Evolutionary conservation across 2,888 invertebrate genomes (phyloP).

Genomic region (Rambutsinella grinnellia): DNA sequence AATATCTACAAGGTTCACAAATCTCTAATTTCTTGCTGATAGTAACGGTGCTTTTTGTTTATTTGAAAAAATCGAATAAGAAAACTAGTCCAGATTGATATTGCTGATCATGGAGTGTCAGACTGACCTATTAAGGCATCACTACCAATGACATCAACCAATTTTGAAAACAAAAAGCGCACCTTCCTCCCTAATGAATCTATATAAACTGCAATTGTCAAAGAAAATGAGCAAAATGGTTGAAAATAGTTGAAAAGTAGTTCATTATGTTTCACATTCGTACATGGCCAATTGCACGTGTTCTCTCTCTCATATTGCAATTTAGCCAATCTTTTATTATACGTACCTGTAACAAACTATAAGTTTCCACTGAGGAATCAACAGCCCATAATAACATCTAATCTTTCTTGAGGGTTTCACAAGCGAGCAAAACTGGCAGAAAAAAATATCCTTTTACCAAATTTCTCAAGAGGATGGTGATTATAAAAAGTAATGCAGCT

Average conservation of each 20-base stretch:
- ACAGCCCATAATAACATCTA: not conserved
- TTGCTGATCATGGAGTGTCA: too few relatives aligned
- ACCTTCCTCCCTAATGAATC: too few relatives aligned
- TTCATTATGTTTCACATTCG: conserved; percentile 36
- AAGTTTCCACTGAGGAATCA: too few relatives aligned
- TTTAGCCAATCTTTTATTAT: not conserved
- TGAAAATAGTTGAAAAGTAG: conserved; percentile 26
- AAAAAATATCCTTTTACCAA: not conserved
- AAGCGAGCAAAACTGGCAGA: not conserved
- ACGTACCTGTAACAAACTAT: too few relatives aligned
- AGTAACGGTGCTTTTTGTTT: too few relatives aligned
- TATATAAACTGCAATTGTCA: not conserved
- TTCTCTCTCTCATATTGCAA: conserved; percentile 26
- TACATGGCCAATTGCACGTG: conserved; percentile 8
- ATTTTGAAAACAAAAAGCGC: too few relatives aligned
- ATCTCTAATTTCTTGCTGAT: not conserved
- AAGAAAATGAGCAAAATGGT: conserved; percentile 12
- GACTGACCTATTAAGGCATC: too few relatives aligned
- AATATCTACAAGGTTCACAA: not conserved
- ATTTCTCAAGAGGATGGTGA: not conserved
- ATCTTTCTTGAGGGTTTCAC: not conserved
- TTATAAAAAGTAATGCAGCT: not conserved
- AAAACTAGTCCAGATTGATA: conserved; percentile 34
- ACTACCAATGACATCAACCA: too few relatives aligned
- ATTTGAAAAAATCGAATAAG: too few relatives aligned